A percentile compares a stretch with the other conserved stretches of the same genome.
Evolutionary conservation across 2,797 vertebrate species (phyloP).

Genomic region (Tinamus major): DNA sequence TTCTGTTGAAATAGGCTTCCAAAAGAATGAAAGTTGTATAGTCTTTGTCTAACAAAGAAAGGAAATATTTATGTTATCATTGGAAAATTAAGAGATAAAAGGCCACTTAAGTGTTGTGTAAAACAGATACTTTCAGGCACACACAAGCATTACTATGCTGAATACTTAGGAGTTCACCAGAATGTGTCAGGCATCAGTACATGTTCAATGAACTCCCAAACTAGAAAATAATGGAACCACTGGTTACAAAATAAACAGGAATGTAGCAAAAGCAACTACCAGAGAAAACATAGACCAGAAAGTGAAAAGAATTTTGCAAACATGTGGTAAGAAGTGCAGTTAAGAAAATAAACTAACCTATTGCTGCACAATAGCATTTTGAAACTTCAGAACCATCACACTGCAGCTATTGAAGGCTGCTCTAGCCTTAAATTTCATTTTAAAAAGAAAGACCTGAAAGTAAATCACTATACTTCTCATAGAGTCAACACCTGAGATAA

Average conservation of each 20-base stretch:
- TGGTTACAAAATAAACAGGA: slow-evolving; percentile 7
- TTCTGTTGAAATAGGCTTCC: not conserved
- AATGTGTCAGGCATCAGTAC: not conserved
- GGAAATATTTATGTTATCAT: not conserved
- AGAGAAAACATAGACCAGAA: slow-evolving; percentile 11
- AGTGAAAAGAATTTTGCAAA: slow-evolving; percentile 4
- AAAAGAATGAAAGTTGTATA: not conserved
- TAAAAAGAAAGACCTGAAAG: slow-evolving; percentile 7
- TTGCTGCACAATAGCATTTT: slow-evolving; percentile 3
- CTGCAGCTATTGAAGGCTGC: not conserved
- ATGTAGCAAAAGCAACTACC: not conserved
- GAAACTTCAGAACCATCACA: not conserved
- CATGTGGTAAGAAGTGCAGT: not conserved
- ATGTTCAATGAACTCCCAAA: not conserved
- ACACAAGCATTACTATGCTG: not conserved
- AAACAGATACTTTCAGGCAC: not conserved
- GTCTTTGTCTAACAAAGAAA: not conserved
- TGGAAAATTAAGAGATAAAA: slow-evolving; percentile 14
- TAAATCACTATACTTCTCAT: not conserved
- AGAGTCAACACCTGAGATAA: not conserved
- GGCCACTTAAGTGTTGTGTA: not conserved
- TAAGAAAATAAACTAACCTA: not conserved
- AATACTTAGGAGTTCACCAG: not conserved
- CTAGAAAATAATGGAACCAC: not conserved
- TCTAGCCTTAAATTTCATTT: not conserved